A percentile compares a stretch with the other conserved stretches of the same genome.
Conservation (phyloP, 2,113 vertebrate species). For the Amphilophus citrinellus region DNA sequence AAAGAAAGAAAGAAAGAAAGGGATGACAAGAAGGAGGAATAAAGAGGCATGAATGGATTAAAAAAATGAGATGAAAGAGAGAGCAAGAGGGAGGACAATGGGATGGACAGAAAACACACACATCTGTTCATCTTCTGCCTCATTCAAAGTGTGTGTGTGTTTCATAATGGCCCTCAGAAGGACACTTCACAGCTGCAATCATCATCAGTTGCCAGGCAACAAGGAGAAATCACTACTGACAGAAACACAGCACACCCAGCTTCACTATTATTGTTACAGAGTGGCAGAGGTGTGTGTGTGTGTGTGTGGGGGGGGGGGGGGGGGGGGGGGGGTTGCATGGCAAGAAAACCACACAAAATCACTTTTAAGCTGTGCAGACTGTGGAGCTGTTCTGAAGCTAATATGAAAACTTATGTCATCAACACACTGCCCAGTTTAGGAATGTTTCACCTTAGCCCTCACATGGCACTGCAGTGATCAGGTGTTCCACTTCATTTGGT, state of each 20-base stretch:
- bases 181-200: conserved; percentile 73
- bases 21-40: conserved; percentile 8
- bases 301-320: background rate
- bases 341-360: background rate
- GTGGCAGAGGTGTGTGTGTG: conserved; percentile 13
- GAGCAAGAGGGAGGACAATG: conserved; percentile 41
- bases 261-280: conserved; percentile 58
- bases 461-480: background rate
- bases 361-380: background rate
- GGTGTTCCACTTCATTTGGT: background rate
- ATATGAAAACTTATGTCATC: background rate
- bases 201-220: conserved; percentile 77
- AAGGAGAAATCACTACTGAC: conserved; percentile 53
- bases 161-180: conserved; percentile 67
- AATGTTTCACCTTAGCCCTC: background rate
- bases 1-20: background rate
- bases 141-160: conserved; percentile 45
- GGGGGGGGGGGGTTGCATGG: background rate
- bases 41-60: conserved; percentile 45
- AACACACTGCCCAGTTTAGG: background rate
- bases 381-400: background rate
- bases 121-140: conserved; percentile 32
- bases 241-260: conserved; percentile 47
- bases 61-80: conserved; percentile 41
- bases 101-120: conserved; percentile 20